A percentile compares a stretch with the other conserved stretches of the same genome.
Evolutionary conservation across 2,113 vertebrate genomes (phyloP).

Genomic region (Casuarius casuarius): DNA sequence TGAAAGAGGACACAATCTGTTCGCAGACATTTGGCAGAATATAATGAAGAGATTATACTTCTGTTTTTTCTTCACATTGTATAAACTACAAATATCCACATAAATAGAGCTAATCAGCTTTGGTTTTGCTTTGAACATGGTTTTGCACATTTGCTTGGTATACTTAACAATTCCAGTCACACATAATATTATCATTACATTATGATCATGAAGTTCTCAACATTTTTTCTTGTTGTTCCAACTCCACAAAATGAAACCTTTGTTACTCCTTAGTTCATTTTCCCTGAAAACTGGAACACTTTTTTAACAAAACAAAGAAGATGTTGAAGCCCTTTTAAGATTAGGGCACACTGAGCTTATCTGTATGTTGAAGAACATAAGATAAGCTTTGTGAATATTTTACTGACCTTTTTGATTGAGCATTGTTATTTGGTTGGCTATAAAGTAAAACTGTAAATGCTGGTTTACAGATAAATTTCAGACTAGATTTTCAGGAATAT

Average conservation of each 20-base stretch:
- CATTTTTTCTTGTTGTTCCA: background rate
- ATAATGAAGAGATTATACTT: background rate
- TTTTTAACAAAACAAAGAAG: background rate
- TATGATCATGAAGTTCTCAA: background rate
- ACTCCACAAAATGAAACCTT: background rate
- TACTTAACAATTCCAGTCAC: background rate
- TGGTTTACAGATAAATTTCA: background rate
- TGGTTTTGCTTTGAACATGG: background rate
- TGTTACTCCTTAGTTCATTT: background rate
- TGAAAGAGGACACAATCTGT: background rate
- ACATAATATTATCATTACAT: background rate
- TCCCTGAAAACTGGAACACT: background rate
- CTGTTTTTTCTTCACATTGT: background rate
- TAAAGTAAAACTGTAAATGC: background rate
- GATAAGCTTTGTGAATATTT: background rate
- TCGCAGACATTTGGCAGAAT: background rate
- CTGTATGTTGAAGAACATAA: background rate
- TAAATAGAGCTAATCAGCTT: background rate
- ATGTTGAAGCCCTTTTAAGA: background rate
- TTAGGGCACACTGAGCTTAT: background rate
- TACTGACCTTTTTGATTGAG: background rate
- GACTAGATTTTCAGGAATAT: background rate
- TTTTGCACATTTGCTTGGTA: background rate
- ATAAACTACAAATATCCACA: background rate
- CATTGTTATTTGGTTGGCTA: background rate